phyloP scores from a whole-genome alignment of 2,888 invertebrate genomes.

The Nomada hirtipes region DNA sequence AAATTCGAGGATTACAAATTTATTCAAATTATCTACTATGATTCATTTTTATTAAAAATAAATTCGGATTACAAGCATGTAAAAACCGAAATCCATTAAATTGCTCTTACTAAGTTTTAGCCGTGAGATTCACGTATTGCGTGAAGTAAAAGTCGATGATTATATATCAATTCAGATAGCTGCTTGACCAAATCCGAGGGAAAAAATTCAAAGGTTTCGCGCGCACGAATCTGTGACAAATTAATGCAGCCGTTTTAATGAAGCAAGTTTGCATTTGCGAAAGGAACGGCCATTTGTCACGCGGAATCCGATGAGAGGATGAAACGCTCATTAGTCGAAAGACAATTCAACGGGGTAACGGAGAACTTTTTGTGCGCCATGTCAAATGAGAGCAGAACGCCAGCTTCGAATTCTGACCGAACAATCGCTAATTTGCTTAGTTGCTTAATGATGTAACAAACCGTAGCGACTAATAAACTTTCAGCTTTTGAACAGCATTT shows the following conservation, averaged over 20 bases:
- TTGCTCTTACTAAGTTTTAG: too few species aligned
- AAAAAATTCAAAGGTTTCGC: constrained; percentile 1
- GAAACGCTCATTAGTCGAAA: constrained; percentile 56
- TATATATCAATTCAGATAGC: not conserved
- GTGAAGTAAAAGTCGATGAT: not conserved
- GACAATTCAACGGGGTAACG: constrained; percentile 29
- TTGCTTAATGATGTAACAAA: constrained; percentile 5
- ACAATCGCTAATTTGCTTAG: constrained; percentile 50
- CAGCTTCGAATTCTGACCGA: constrained; percentile 22
- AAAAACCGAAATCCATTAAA: too few species aligned
- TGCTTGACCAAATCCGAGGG: not conserved
- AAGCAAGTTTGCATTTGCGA: constrained; percentile 38
- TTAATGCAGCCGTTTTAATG: constrained; percentile 40
- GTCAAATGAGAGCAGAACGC: constrained; percentile 23
- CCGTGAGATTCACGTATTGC: too few species aligned
- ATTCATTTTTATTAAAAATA: too few species aligned
- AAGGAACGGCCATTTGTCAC: constrained; percentile 37
- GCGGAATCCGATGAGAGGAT: constrained; percentile 39
- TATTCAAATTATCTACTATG: too few species aligned
- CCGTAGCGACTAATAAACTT: constrained; percentile 11
- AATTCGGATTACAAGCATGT: too few species aligned
- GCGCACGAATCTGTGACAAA: constrained; percentile 25
- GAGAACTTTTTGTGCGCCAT: constrained; percentile 23
- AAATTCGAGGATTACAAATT: not conserved
- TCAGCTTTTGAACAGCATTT: too few species aligned